Percentiles rank a stretch among this genome's conserved stretches.
phyloP scores from a whole-genome alignment of 2,113 vertebrate genomes.

The Cochlearius cochlearius region DNA sequence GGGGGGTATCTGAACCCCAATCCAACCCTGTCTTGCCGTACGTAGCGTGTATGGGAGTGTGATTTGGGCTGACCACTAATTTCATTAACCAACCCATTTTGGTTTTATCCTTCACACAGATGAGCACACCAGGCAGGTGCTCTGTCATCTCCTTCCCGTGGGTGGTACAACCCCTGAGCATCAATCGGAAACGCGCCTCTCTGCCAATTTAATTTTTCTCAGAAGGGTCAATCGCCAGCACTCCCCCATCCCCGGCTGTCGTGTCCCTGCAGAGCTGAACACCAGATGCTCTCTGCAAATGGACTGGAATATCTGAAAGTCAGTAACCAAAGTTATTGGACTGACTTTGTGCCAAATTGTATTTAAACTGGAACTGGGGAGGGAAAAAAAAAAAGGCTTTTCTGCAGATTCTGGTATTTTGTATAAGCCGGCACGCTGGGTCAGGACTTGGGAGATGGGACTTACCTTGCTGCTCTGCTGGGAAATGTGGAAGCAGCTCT shows the following conservation, averaged over 20 bases:
- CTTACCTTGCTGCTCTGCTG: neutral
- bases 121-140: neutral
- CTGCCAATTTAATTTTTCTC: neutral
- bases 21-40: fast-evolving
- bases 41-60: fast-evolving
- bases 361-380: neutral
- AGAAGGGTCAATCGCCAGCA: neutral
- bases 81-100: neutral
- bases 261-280: neutral
- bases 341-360: neutral
- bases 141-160: neutral
- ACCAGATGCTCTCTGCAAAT: neutral
- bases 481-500: neutral
- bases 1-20: fast-evolving
- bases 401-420: neutral
- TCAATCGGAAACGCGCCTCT: fast-evolving
- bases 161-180: neutral
- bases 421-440: fast-evolving
- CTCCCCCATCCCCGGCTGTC: neutral
- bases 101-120: neutral
- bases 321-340: neutral
- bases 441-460: neutral
- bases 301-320: neutral
- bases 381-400: too few species aligned
- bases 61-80: neutral